Base-by-base conservation (phyloP, 2,113 vertebrate species). In the Protobothrops flavoviridis region DNA sequence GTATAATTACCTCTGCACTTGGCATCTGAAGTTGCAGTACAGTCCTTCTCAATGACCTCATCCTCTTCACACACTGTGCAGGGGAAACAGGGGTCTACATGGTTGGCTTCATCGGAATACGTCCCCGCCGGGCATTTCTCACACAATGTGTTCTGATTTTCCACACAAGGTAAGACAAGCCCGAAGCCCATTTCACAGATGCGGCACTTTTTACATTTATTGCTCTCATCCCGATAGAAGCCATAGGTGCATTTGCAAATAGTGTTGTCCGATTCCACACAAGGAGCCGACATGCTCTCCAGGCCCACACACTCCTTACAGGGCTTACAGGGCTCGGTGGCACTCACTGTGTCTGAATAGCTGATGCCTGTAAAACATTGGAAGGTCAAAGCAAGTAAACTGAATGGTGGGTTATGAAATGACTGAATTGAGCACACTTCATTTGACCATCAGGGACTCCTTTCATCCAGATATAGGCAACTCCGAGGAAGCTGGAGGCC, bases 181-280 rank as follows among this genome's bases (percentile, higher is more conserved):
- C 99, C 99, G 2, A 97, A 96, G 85, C 99, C 99, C 0, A 87
- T 94, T 11, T 97, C 97, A 94, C 99, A 99, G 52, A 98, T 97
- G 0, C 97, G 97, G 95, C 99, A 99, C 0, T 94, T 96, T 93
- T 97, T 95, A 91, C 99, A 99, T 59, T 2, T n/a, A 7, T 96
- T 97, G 0, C 96, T 97, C 1, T 92, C 74, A 0, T 96, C 93
- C 95, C 98, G 97, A 97, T 98, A 99, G 96, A 96, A 99, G 15
- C 98, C 98, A 3, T 99, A 99, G 97, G 98, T 97, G 33, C 99
- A 99, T 92, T 97, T 97, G 90, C 99, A 99, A 11, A 98, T 96
- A 4, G 99, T 99, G 13, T 99, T 98, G 43, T 99, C 99, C 0
- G 99, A 98, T 97, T 99, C 99, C n/a, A 99, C 99, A 94, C 99